Conservation (phyloP, 1,140 invertebrate genomes). For the Hypsibius dujardini region DNA sequence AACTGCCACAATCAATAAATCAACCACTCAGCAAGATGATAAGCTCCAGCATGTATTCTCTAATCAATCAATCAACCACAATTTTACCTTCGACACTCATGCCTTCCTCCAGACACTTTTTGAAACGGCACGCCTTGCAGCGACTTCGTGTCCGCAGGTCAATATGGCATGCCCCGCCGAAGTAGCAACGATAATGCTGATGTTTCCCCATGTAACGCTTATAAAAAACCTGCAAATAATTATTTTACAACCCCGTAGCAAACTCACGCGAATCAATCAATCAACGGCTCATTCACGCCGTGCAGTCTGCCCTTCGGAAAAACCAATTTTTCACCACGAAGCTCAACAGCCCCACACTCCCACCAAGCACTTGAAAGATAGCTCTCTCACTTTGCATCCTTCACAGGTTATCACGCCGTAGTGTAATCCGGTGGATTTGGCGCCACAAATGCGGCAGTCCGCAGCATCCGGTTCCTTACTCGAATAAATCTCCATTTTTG, state of each 20-base stretch:
- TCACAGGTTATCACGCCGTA: conserved; percentile 39
- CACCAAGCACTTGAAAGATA: neutral
- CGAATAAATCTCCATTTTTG: too few relatives aligned
- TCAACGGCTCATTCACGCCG: too few relatives aligned
- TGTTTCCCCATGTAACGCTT: conserved; percentile 28
- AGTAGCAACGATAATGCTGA: conserved; percentile 27
- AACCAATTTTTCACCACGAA: too few relatives aligned
- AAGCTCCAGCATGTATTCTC: too few relatives aligned
- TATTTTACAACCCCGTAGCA: too few relatives aligned
- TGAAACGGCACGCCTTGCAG: conserved; percentile 30
- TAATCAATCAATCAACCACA: too few relatives aligned
- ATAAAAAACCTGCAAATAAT: conserved; percentile 30
- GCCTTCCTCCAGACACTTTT: conserved; percentile 29
- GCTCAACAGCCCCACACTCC: too few relatives aligned
- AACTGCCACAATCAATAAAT: too few relatives aligned
- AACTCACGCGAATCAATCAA: too few relatives aligned
- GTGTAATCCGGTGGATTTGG: conserved; percentile 36
- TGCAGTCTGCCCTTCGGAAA: too few relatives aligned
- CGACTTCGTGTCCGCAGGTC: conserved; percentile 26
- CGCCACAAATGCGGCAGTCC: conserved; percentile 36
- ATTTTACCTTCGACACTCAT: conserved; percentile 31
- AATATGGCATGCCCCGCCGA: conserved; percentile 28
- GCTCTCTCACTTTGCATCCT: conserved; percentile 34
- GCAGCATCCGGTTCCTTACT: too few relatives aligned
- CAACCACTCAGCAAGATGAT: too few relatives aligned